Conservation (phyloP, 37 sponge, comb jelly and placozoan species). For the Agelas oroides region DNA sequence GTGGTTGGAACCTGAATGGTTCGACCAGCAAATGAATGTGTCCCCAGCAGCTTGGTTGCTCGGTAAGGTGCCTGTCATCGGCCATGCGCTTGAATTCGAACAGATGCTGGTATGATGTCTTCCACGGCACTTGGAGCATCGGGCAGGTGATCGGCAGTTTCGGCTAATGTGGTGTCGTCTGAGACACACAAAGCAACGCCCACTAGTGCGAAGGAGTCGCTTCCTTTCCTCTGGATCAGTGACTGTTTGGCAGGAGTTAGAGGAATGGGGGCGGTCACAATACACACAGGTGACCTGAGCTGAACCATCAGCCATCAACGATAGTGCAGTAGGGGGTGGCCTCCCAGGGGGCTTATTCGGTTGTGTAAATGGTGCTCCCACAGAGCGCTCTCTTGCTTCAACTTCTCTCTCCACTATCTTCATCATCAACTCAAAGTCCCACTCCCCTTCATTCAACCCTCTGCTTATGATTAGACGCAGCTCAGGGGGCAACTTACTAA, state of each 20-base stretch:
- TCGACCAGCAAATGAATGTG: no score
- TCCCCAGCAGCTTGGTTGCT: slow-evolving; percentile 24
- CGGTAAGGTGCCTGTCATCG: no score
- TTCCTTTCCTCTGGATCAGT: no score
- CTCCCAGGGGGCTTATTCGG: no score
- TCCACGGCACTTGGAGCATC: slow-evolving; percentile 32
- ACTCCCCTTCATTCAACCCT: slow-evolving; percentile 25
- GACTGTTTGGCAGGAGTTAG: slow-evolving; percentile 38
- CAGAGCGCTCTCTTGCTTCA: slow-evolving; percentile 24
- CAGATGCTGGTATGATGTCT: slow-evolving; percentile 51
- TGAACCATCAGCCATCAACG: no score
- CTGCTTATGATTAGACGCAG: slow-evolving; percentile 22
- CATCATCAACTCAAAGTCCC: slow-evolving; percentile 33
- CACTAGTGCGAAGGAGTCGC: no score
- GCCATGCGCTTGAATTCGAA: no score
- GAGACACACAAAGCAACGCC: no score
- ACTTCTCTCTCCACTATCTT: slow-evolving; percentile 18
- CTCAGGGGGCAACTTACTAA: slow-evolving; percentile 39
- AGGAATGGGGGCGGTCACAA: slow-evolving; percentile 1
- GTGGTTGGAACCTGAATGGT: slow-evolving; percentile 1
- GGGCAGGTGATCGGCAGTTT: slow-evolving; percentile 1
- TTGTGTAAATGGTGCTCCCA: no score
- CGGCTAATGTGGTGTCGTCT: slow-evolving; percentile 38
- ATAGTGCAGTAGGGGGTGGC: no score
- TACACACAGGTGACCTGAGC: no score